Conservation (phyloP, 2,888 invertebrate genomes). For the Apodemia hepburni region DNA sequence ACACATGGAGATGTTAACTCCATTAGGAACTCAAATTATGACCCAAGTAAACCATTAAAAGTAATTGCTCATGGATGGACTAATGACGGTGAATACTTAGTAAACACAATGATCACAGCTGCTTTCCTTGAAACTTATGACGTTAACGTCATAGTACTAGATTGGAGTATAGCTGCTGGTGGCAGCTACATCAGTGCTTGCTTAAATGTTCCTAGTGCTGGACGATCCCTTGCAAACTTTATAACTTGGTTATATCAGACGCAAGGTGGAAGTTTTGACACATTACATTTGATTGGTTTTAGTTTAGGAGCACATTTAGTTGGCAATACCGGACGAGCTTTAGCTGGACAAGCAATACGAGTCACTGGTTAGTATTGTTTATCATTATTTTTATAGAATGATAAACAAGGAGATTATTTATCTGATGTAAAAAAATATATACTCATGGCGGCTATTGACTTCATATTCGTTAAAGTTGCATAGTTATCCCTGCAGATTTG, state of each 20-base stretch:
- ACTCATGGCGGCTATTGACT: no score
- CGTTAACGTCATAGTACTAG: conserved; percentile 47
- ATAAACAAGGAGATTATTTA: no score
- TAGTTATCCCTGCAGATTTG: no score
- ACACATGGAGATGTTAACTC: conserved; percentile 38
- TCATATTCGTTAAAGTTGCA: no score
- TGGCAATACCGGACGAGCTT: conserved; percentile 44
- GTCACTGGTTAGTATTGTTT: conserved; percentile 38
- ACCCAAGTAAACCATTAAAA: conserved; percentile 33
- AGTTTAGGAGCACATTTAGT: conserved; percentile 56
- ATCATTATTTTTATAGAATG: neutral
- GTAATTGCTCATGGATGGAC: conserved; percentile 40
- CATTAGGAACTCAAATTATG: conserved; percentile 43
- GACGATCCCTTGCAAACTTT: conserved; percentile 38
- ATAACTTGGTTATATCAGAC: conserved; percentile 43
- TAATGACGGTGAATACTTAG: conserved; percentile 35
- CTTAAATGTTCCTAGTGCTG: conserved; percentile 33
- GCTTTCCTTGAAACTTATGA: conserved; percentile 42
- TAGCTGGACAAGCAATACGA: conserved; percentile 35
- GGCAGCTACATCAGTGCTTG: conserved; percentile 32
- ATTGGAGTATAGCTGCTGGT: conserved; percentile 42
- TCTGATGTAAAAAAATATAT: no score
- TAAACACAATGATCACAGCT: conserved; percentile 39
- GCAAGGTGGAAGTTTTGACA: conserved; percentile 43
- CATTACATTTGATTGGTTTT: conserved; percentile 50